These are phyloP conservation scores for Lucinisca nassula DNA, from an alignment of 2,888 invertebrate species.

Conservation along the genomic window DNA sequence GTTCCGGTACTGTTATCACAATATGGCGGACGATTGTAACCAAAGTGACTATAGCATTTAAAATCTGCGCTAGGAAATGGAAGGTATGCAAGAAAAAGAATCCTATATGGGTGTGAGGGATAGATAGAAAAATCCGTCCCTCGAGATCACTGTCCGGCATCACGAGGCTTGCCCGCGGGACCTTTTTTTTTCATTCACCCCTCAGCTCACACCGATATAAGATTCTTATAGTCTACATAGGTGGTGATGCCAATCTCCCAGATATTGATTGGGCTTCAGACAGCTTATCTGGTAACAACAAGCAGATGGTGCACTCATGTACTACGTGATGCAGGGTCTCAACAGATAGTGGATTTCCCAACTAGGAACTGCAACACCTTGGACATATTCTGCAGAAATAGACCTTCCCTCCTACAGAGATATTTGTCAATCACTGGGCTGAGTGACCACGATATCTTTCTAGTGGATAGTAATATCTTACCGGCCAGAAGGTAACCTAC, in stretches of 20 bases:
- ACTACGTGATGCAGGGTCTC: background rate
- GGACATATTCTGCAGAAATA: constrained; percentile 3
- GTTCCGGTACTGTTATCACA: too few relatives aligned
- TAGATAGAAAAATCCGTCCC: too few relatives aligned
- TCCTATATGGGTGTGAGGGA: too few relatives aligned
- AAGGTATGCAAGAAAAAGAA: too few relatives aligned
- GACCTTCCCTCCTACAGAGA: background rate
- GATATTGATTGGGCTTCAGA: constrained; percentile 20
- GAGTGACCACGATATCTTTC: constrained; percentile 14
- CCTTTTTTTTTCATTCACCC: too few relatives aligned
- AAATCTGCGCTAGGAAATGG: too few relatives aligned
- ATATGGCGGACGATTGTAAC: too few relatives aligned
- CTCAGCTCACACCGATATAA: background rate
- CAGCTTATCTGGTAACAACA: background rate
- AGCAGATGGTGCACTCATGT: background rate
- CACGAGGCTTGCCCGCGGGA: too few relatives aligned
- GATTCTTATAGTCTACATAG: background rate
- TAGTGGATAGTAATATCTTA: constrained; percentile 4
- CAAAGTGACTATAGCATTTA: too few relatives aligned
- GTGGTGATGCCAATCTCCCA: constrained; percentile 5
- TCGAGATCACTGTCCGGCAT: too few relatives aligned
- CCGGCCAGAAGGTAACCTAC: background rate
- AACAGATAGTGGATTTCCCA: constrained; percentile 21
- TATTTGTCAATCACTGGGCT: background rate
- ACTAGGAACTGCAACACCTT: constrained; percentile 4